These are phyloP conservation scores for pig (Sus scrofa) DNA, from an alignment of 2,113 vertebrate species.

Conservation along the genomic window T2T-Sscrofa CM000819.6:565001-565500, in stretches of 20 bases:
- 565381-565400: background rate
- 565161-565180: constrained; percentile 87
- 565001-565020: accelerated
- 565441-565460: background rate
- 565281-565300: constrained; percentile 93
- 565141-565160: background rate
- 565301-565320: accelerated
- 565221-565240: constrained; percentile 99
- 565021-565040: no score
- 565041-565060: no score
- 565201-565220: constrained; percentile 98
- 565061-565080: background rate
- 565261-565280: constrained; percentile 99
- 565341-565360: accelerated
- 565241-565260: constrained; percentile 99
- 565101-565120: accelerated
- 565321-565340: accelerated
- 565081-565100: background rate
- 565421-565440: background rate
- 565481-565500: background rate
- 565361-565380: background rate
- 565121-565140: background rate
- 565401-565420: background rate
- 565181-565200: constrained; percentile 99
- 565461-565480: background rate